Evolutionary conservation across 1,140 invertebrate genomes (phyloP).

Genomic region (Hylaeus anthracinus): DNA sequence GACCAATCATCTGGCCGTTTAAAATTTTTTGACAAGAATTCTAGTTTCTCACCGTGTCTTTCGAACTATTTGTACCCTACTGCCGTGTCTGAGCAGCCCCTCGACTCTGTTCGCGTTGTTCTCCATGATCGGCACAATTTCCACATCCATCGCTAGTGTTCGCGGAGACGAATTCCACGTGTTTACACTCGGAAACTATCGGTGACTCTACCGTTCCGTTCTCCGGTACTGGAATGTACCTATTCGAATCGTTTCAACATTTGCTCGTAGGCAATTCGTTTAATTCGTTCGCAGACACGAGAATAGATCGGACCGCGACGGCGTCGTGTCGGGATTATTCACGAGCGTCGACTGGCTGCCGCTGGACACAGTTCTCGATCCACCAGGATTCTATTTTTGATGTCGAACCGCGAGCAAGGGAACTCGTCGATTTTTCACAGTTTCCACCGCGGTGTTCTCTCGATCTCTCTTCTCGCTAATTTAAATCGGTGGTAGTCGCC

Average conservation of each 20-base stretch:
- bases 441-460: neutral
- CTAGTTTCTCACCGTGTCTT: slow-evolving; percentile 70
- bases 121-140: slow-evolving; percentile 75
- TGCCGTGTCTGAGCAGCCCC: slow-evolving; percentile 52
- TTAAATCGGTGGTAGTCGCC: neutral
- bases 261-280: too few species aligned
- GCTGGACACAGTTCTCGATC: slow-evolving; percentile 18
- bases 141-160: slow-evolving; percentile 68
- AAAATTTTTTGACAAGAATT: too few species aligned
- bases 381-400: slow-evolving; percentile 48
- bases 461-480: neutral
- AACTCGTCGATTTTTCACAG: slow-evolving; percentile 43
- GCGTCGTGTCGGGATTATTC: slow-evolving; percentile 11
- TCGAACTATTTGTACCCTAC: slow-evolving; percentile 67
- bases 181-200: too few species aligned
- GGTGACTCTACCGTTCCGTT: too few species aligned
- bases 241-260: too few species aligned
- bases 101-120: slow-evolving; percentile 52
- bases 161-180: too few species aligned
- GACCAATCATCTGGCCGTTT: too few species aligned
- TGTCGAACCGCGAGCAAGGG: neutral
- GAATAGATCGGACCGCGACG: neutral
- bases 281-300: neutral
- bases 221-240: too few species aligned
- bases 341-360: slow-evolving; percentile 19